Conservation (phyloP, 2,888 invertebrate genomes). For the Aelia acuminata region DNA sequence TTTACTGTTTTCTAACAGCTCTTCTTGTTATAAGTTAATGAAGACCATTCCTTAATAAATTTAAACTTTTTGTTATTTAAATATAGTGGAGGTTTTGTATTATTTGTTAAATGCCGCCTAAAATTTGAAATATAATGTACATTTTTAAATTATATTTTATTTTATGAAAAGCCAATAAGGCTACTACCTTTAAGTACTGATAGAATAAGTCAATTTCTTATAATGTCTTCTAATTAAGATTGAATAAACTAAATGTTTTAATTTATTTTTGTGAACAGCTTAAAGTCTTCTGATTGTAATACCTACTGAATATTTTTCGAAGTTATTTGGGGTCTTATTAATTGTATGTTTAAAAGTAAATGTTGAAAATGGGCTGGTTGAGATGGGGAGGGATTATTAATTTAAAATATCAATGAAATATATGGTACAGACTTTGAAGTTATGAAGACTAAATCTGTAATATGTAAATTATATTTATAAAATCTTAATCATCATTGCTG, state of each 20-base stretch:
- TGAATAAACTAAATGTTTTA: constrained; percentile 11
- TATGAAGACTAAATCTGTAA: neutral
- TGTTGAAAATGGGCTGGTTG: neutral
- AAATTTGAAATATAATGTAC: neutral
- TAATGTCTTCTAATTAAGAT: constrained; percentile 1
- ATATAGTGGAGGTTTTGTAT: constrained; percentile 8
- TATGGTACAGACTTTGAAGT: neutral
- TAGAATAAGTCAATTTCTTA: constrained; percentile 26
- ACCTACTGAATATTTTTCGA: neutral
- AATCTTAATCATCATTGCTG: neutral
- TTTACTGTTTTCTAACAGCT: neutral
- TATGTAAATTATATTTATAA: neutral
- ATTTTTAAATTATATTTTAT: neutral
- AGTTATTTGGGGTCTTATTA: neutral
- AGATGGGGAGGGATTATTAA: neutral
- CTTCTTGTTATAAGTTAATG: neutral
- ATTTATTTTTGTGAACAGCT: neutral
- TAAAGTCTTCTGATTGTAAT: neutral
- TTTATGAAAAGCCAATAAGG: neutral
- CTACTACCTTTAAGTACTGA: constrained; percentile 8
- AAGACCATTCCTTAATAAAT: constrained; percentile 40
- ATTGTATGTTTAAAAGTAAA: neutral
- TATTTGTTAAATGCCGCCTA: constrained; percentile 37
- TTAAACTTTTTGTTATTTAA: constrained; percentile 17
- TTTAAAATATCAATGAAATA: neutral